Evolutionary conservation across 2,888 invertebrate species (phyloP).

Genomic region (Drosophila borealis): DNA sequence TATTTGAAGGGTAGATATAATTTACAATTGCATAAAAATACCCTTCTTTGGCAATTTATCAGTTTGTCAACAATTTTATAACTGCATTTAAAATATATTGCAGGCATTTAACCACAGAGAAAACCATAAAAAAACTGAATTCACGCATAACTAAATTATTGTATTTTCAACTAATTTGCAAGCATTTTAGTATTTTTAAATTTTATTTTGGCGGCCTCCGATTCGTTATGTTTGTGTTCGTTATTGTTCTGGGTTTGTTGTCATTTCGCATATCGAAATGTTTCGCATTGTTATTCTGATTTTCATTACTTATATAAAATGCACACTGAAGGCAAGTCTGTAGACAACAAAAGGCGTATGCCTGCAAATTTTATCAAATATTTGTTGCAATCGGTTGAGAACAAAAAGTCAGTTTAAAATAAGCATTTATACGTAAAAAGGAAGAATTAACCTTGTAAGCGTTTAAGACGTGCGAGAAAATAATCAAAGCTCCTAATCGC

Average conservation of each 20-base stretch:
- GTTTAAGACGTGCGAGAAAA: too few species aligned
- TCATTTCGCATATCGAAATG: constrained; percentile 10
- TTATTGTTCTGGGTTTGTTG: constrained; percentile 5
- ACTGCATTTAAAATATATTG: constrained; percentile 11
- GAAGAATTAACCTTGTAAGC: too few species aligned
- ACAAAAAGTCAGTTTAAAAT: not conserved
- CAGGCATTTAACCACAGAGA: constrained; percentile 15
- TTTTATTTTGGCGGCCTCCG: constrained; percentile 40
- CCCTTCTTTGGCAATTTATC: constrained; percentile 7
- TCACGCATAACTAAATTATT: constrained; percentile 50
- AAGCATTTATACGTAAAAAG: not conserved
- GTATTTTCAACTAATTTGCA: constrained; percentile 62
- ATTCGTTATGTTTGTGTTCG: constrained; percentile 24
- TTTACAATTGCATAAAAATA: not conserved
- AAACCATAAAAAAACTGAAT: constrained; percentile 15
- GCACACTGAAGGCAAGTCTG: too few species aligned
- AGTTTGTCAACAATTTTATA: constrained; percentile 21
- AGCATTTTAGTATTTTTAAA: constrained; percentile 46
- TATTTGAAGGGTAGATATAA: not conserved
- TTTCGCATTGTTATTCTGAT: not conserved
- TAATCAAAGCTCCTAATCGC: too few species aligned
- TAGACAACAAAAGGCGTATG: not conserved
- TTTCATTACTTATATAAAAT: not conserved
- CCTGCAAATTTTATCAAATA: constrained; percentile 17
- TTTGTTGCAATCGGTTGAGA: constrained; percentile 15